Conservation (phyloP, 2,888 invertebrate genomes). For the Cheilosia soror region DNA sequence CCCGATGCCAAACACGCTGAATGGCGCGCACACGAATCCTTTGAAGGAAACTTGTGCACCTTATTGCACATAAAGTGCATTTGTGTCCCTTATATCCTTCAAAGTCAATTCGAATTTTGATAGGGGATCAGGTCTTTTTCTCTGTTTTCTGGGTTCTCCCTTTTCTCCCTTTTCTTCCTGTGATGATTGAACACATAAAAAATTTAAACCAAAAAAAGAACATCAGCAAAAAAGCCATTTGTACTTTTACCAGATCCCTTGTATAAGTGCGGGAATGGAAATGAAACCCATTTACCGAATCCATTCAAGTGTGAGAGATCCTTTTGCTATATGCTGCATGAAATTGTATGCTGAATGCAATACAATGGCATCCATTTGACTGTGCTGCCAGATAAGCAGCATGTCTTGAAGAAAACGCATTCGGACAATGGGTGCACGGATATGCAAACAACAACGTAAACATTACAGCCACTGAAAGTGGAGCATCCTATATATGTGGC, state of each 20-base stretch:
- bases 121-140: slow-evolving; percentile 54
- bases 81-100: slow-evolving; percentile 60
- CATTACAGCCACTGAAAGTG: slow-evolving; percentile 4
- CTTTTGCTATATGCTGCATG: slow-evolving; percentile 46
- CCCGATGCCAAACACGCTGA: not conserved
- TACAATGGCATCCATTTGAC: slow-evolving; percentile 31
- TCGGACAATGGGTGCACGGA: slow-evolving; percentile 32
- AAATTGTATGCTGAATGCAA: slow-evolving; percentile 49
- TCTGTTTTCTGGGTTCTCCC: slow-evolving; percentile 18
- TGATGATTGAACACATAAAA: slow-evolving; percentile 58
- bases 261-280: slow-evolving; percentile 45
- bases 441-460: slow-evolving; percentile 49
- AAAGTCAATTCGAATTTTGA: slow-evolving; percentile 58
- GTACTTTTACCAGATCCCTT: slow-evolving; percentile 30
- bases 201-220: slow-evolving; percentile 28
- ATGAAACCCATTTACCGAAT: slow-evolving; percentile 57
- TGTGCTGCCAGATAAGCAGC: slow-evolving; percentile 46
- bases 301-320: slow-evolving; percentile 60
- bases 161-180: slow-evolving; percentile 9
- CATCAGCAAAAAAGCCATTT: slow-evolving; percentile 34
- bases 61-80: slow-evolving; percentile 61
- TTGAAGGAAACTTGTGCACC: slow-evolving; percentile 32
- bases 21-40: slow-evolving; percentile 28
- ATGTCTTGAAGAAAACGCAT: slow-evolving; percentile 17
- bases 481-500: slow-evolving; percentile 3